Evolutionary conservation across 1,140 invertebrate species (phyloP).

Genomic region (Neodiprion lecontei): DNA sequence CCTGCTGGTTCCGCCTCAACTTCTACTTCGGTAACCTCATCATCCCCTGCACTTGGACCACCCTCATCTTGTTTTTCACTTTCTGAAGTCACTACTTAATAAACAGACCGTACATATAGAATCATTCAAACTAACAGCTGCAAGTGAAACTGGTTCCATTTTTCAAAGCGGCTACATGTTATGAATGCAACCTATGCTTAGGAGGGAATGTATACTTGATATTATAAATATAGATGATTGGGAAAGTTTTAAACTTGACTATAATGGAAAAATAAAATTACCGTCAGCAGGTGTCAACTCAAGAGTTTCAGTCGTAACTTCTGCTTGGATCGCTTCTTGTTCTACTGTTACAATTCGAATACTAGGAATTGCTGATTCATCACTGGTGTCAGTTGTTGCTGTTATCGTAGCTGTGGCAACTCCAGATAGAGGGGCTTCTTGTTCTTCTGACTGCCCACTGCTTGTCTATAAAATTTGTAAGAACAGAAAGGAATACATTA

Average conservation of each 20-base stretch:
- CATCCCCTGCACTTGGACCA: slow-evolving; percentile 45
- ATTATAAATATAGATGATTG: neutral
- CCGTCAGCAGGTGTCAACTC: slow-evolving; percentile 45
- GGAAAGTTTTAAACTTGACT: too few relatives aligned
- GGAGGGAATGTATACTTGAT: neutral
- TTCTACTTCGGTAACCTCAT: slow-evolving; percentile 49
- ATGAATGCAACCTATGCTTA: too few relatives aligned
- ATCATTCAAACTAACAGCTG: too few relatives aligned
- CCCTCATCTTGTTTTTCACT: slow-evolving; percentile 68
- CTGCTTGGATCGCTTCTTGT: slow-evolving; percentile 43
- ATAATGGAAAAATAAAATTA: slow-evolving; percentile 20
- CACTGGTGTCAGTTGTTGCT: slow-evolving; percentile 36
- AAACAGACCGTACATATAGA: neutral
- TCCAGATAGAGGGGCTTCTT: slow-evolving; percentile 41
- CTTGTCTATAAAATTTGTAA: slow-evolving; percentile 39
- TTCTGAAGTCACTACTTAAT: slow-evolving; percentile 65
- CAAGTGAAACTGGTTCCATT: too few relatives aligned
- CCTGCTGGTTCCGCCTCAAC: slow-evolving; percentile 44
- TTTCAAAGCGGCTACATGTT: too few relatives aligned
- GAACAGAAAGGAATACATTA: slow-evolving; percentile 10
- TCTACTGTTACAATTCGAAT: slow-evolving; percentile 41
- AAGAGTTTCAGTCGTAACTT: slow-evolving; percentile 47
- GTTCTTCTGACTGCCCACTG: slow-evolving; percentile 47
- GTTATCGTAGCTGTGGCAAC: slow-evolving; percentile 32
- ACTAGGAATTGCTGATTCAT: slow-evolving; percentile 43